These are phyloP conservation scores for Herpetotheres cachinnans DNA, from an alignment of 2,113 vertebrate species.

Conservation along the genomic window DNA sequence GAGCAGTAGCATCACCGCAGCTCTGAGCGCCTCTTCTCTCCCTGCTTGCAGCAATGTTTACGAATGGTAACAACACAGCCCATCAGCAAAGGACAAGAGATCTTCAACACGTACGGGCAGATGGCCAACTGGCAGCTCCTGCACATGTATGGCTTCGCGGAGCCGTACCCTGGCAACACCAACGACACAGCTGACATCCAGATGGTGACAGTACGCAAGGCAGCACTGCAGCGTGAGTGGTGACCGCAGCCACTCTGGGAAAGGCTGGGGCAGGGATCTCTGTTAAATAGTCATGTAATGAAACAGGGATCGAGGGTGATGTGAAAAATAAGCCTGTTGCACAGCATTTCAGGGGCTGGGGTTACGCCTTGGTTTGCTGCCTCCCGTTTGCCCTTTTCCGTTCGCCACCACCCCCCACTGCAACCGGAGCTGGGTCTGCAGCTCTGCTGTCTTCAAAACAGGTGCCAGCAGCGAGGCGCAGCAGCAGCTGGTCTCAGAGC, in stretches of 20 bases:
- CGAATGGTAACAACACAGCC: slow-evolving; percentile 84
- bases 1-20: fast-evolving
- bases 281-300: background rate
- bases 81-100: slow-evolving; percentile 81
- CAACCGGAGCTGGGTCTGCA: fast-evolving
- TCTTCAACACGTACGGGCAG: slow-evolving; percentile 95
- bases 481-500: slow-evolving; percentile 70
- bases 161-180: slow-evolving; percentile 82
- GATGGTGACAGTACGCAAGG: slow-evolving; percentile 77
- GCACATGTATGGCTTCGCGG: slow-evolving; percentile 94
- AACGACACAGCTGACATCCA: slow-evolving; percentile 88
- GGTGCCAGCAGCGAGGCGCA: slow-evolving; percentile 68
- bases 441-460: slow-evolving; percentile 21
- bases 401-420: too few species aligned
- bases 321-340: background rate
- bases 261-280: background rate
- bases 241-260: fast-evolving
- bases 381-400: too few species aligned
- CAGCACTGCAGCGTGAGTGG: slow-evolving; percentile 77
- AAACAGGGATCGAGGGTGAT: fast-evolving
- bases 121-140: slow-evolving; percentile 97
- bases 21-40: background rate
- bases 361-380: background rate
- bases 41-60: slow-evolving; percentile 78
- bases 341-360: background rate